Evolutionary conservation across 1,140 invertebrate genomes (phyloP).

Genomic region (Pogonomyrmex barbatus): DNA sequence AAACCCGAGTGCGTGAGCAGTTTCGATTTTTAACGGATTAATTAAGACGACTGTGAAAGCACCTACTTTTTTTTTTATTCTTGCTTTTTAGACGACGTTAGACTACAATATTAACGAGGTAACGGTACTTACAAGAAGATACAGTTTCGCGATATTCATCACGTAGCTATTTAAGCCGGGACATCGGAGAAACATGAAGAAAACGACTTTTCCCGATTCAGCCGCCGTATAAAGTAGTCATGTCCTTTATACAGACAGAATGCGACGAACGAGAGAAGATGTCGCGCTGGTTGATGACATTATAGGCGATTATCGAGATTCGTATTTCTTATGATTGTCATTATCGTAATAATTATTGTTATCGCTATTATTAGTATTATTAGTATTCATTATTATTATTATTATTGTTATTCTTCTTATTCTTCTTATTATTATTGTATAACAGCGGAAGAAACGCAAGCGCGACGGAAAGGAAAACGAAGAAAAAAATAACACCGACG

Average conservation of each 20-base stretch:
- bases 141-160: slow-evolving; percentile 38
- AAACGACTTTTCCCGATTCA: slow-evolving; percentile 58
- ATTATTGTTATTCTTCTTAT: slow-evolving; percentile 61
- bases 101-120: background rate
- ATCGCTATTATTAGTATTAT: slow-evolving; percentile 62
- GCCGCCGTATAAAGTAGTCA: slow-evolving; percentile 63
- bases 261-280: background rate
- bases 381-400: slow-evolving; percentile 59
- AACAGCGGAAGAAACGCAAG: slow-evolving; percentile 61
- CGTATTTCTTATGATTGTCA: slow-evolving; percentile 61
- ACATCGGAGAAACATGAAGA: slow-evolving; percentile 26
- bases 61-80: slow-evolving; percentile 65
- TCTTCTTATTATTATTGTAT: slow-evolving; percentile 48
- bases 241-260: slow-evolving; percentile 69
- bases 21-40: slow-evolving; percentile 13
- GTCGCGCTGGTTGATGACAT: slow-evolving; percentile 42
- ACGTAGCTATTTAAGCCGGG: slow-evolving; percentile 18
- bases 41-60: slow-evolving; percentile 9
- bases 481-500: slow-evolving; percentile 48
- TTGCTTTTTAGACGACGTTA: slow-evolving; percentile 64
- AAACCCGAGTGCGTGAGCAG: background rate
- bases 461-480: slow-evolving; percentile 41
- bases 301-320: slow-evolving; percentile 68
- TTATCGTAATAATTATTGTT: slow-evolving; percentile 40
- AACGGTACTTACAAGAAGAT: slow-evolving; percentile 13